Base-by-base conservation (phyloP, 2,888 invertebrate species). In the Clepsis dumicolana region DNA sequence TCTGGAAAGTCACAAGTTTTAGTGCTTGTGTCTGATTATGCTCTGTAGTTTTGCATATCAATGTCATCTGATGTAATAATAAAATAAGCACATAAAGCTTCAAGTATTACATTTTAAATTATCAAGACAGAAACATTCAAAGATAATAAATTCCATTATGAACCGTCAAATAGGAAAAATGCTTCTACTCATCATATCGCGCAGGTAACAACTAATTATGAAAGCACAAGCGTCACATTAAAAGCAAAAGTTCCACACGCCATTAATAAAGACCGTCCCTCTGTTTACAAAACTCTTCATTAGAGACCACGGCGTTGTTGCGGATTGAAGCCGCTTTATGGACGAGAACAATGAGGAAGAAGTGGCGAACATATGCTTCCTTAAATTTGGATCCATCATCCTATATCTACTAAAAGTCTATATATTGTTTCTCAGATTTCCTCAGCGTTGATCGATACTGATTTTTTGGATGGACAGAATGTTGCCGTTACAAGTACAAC, bases 241-340 rank as follows among this genome's bases (percentile, higher is more conserved):
- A 62, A 67, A 67, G 62, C 44, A 64, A 64, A 68, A 81, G 68
- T 85, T 84, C 85, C 80, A 81, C 77, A 78, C 78, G 82, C 82
- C 85, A 89, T 90, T 90, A 91, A 89, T 91, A 90, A 88, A 85
- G 87, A 87, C 80, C 81, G 80, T 79, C 87, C 88, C 88, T 90
- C 89, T 91, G 91, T 91, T 87, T 89, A 85, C 87, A 87, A 87
- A 91, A 90, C 90, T 91, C 90, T 91, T 92, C 91, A 92, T 92
- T 92, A 92, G 89, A 83, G 89, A 91, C 91, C 90, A 89, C 84
- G 84, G 87, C 86, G 85, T 88, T 89, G 91, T 89, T 89, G 85
- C 80, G 85, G 78, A 83, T 75, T 79, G 80, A 78, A 81, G 79
- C 74, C 78, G 82, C 85, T 85, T 84, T 65, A 69, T 48, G 35